These are phyloP conservation scores for Acleris sparsana DNA, from an alignment of 2,888 invertebrate species.

Conservation along the genomic window DNA sequence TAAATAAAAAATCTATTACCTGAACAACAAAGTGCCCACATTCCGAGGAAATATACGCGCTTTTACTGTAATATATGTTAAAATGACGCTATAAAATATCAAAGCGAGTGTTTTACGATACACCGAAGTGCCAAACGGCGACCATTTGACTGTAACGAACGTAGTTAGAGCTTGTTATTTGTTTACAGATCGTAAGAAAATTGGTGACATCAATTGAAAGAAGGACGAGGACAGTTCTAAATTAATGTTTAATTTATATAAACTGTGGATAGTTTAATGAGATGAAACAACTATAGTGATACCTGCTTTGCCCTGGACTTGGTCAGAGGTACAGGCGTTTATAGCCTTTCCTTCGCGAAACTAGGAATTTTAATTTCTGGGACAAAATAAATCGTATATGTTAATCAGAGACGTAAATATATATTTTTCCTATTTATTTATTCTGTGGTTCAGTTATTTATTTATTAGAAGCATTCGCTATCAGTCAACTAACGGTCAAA, in stretches of 20 bases:
- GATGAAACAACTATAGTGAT: background rate
- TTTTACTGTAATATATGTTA: slow-evolving; percentile 14
- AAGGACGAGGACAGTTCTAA: slow-evolving; percentile 19
- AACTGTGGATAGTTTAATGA: too few species aligned
- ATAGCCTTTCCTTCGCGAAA: too few species aligned
- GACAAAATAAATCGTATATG: too few species aligned
- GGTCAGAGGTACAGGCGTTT: too few species aligned
- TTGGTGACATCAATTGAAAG: slow-evolving; percentile 22
- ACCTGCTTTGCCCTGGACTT: too few species aligned
- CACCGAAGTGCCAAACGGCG: slow-evolving; percentile 43
- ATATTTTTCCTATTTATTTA: too few species aligned
- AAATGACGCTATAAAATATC: slow-evolving; percentile 40
- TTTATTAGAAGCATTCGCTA: too few species aligned
- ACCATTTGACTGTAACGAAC: slow-evolving; percentile 18
- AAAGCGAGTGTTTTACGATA: slow-evolving; percentile 46
- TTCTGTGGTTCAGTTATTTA: too few species aligned
- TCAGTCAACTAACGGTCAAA: too few species aligned
- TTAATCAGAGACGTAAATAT: too few species aligned
- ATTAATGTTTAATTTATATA: background rate
- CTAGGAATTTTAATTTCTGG: too few species aligned
- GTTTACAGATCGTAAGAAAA: slow-evolving; percentile 13
- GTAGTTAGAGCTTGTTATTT: slow-evolving; percentile 16
- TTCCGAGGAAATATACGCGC: slow-evolving; percentile 11
- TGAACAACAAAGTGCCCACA: slow-evolving; percentile 19
- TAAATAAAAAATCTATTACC: slow-evolving; percentile 2